phyloP scores from a whole-genome alignment of 2,888 invertebrate species.

The Cosmia trapezina region DNA sequence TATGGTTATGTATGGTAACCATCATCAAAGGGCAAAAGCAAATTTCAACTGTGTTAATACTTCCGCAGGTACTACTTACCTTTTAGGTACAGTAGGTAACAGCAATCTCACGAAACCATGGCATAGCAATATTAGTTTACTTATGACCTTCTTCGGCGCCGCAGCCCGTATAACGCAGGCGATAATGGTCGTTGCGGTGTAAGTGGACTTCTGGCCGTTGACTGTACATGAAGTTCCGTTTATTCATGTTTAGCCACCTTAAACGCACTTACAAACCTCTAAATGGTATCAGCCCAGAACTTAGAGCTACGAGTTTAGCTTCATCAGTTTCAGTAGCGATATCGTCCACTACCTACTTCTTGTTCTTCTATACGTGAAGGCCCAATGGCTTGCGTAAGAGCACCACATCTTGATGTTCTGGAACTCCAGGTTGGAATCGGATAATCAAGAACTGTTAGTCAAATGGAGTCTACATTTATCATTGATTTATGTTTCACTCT shows the following conservation, averaged over 20 bases:
- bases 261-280: not conserved
- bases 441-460: conserved; percentile 20
- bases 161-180: too few species aligned
- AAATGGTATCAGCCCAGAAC: not conserved
- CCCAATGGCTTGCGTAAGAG: not conserved
- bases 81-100: too few species aligned
- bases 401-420: not conserved
- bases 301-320: not conserved
- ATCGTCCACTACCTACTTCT: not conserved
- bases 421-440: not conserved
- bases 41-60: not conserved
- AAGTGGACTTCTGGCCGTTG: too few species aligned
- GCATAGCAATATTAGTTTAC: too few species aligned
- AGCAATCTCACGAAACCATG: too few species aligned
- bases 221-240: not conserved
- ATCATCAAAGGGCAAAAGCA: not conserved
- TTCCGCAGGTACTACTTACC: too few species aligned
- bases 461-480: conserved; percentile 1
- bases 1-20: not conserved
- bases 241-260: not conserved
- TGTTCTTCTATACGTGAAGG: not conserved
- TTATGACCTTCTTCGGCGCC: too few species aligned
- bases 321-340: not conserved
- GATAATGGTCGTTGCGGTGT: too few species aligned
- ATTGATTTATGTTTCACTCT: conserved; percentile 37